Conservation (phyloP, 2,888 invertebrate species). For the Polylopha cassiicola region DNA sequence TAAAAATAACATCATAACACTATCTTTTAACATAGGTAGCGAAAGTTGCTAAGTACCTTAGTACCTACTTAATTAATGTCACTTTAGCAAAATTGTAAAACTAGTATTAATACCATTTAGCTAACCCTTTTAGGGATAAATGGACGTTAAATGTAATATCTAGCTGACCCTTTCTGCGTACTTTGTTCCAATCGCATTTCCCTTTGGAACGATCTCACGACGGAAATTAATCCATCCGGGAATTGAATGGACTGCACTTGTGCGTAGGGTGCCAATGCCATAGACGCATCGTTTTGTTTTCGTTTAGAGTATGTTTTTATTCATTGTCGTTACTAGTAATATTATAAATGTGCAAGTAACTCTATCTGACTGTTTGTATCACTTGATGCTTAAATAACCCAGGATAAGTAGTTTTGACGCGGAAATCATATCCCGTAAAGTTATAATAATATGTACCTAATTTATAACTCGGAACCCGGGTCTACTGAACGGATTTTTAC, state of each 20-base stretch:
- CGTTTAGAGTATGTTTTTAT: constrained; percentile 26
- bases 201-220: constrained; percentile 70
- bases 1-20: too few relatives aligned
- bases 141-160: constrained; percentile 59
- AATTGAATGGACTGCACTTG: constrained; percentile 74
- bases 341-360: too few relatives aligned
- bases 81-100: constrained; percentile 6
- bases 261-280: constrained; percentile 50
- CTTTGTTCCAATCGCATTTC: constrained; percentile 74
- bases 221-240: constrained; percentile 75
- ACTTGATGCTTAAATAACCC: too few relatives aligned
- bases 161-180: constrained; percentile 44
- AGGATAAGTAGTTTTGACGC: too few relatives aligned
- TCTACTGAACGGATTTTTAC: too few relatives aligned
- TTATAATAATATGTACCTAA: too few relatives aligned
- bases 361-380: too few relatives aligned
- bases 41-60: not conserved
- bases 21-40: too few relatives aligned
- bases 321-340: too few relatives aligned
- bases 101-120: constrained; percentile 8
- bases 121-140: constrained; percentile 46
- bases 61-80: not conserved
- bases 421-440: too few relatives aligned
- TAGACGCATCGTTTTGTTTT: constrained; percentile 43
- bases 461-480: too few relatives aligned